phyloP scores from a whole-genome alignment of 2,113 vertebrate genomes.

The Heterotilapia buettikoferi region DNA sequence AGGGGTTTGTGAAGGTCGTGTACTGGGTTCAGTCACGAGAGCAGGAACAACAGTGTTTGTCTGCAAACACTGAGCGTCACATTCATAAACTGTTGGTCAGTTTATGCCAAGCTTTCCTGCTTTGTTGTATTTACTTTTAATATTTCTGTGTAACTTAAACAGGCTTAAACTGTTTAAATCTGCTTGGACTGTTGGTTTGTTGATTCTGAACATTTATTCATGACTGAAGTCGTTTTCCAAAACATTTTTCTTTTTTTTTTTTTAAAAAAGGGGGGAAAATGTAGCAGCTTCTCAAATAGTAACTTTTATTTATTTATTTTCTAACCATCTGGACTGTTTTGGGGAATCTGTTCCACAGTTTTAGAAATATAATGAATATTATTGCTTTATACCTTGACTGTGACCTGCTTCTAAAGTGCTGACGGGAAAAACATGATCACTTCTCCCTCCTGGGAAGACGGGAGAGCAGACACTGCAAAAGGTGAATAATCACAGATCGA shows the following conservation, averaged over 20 bases:
- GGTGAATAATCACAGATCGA: background rate
- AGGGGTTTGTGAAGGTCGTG: background rate
- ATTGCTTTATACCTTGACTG: background rate
- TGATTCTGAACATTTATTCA: background rate
- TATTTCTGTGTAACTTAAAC: background rate
- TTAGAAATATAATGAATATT: background rate
- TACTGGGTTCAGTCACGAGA: background rate
- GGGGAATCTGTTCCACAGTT: background rate
- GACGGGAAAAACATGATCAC: background rate
- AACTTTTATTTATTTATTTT: background rate
- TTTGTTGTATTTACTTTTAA: rapidly evolving
- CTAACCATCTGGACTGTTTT: background rate
- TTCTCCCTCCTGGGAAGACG: background rate
- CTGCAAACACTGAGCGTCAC: background rate
- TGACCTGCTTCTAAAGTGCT: background rate
- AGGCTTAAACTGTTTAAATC: rapidly evolving
- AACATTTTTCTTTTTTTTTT: background rate
- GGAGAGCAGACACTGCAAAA: background rate
- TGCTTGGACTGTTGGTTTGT: rapidly evolving
- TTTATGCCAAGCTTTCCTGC: background rate
- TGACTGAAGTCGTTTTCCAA: background rate
- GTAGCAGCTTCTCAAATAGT: background rate
- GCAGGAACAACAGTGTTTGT: background rate
- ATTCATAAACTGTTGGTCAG: background rate
- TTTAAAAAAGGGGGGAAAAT: background rate